A percentile compares a stretch with the other conserved stretches of the same genome.
These are phyloP conservation scores for Lethocerus indicus DNA, from an alignment of 1,140 invertebrate species.

Conservation along the genomic window DNA sequence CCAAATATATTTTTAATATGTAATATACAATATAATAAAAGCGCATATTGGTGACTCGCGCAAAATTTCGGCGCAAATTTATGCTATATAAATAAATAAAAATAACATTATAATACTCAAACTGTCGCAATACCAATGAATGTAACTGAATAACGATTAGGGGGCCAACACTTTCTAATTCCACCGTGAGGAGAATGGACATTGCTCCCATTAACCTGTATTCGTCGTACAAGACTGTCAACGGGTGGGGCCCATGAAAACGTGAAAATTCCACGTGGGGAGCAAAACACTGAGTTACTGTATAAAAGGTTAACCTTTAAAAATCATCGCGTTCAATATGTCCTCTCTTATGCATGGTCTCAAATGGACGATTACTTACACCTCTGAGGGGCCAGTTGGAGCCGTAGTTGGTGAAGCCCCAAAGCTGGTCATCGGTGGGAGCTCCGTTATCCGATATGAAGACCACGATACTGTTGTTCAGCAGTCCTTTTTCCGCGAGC, in stretches of 20 bases:
- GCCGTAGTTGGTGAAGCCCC: constrained; percentile 30
- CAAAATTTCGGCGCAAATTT: too few relatives aligned
- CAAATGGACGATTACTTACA: constrained; percentile 21
- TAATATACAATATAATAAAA: too few relatives aligned
- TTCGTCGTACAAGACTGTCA: background rate
- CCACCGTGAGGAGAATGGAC: background rate
- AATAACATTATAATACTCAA: too few relatives aligned
- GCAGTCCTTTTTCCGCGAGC: constrained; percentile 34
- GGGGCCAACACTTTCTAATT: too few relatives aligned
- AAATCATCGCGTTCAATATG: constrained; percentile 3
- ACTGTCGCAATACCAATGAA: too few relatives aligned
- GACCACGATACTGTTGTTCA: constrained; percentile 37
- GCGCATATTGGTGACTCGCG: too few relatives aligned
- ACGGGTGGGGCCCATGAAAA: background rate
- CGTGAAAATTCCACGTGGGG: background rate
- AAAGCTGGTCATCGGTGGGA: constrained; percentile 23
- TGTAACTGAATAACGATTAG: too few relatives aligned
- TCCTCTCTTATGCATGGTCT: background rate
- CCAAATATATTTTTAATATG: too few relatives aligned
- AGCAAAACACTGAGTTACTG: background rate
- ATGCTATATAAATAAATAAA: too few relatives aligned
- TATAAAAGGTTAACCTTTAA: background rate
- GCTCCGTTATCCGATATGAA: constrained; percentile 47
- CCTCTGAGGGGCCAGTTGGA: constrained; percentile 46
- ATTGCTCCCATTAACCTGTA: background rate